Percentiles rank a stretch among this genome's conserved stretches.
These are phyloP conservation scores for Podiceps cristatus DNA, from an alignment of 2,113 vertebrate genomes.

Conservation along the genomic window DNA sequence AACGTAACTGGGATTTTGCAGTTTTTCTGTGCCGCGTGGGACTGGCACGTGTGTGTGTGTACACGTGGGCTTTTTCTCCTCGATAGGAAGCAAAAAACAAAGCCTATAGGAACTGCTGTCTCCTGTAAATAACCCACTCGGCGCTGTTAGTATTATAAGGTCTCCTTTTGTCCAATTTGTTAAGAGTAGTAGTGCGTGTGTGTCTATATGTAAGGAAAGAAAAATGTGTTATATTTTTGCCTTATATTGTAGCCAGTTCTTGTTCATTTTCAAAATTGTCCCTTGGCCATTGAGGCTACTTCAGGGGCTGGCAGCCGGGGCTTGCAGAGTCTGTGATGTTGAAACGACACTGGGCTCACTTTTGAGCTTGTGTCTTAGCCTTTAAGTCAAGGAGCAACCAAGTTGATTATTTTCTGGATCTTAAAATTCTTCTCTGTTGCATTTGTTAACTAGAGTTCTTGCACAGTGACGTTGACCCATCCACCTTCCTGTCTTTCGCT, in stretches of 20 bases:
- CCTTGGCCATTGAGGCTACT: not conserved
- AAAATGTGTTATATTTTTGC: rapidly evolving
- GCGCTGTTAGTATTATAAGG: not conserved
- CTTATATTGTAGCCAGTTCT: not conserved
- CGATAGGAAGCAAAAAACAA: rapidly evolving
- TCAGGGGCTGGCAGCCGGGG: not conserved
- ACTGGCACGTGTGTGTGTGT: rapidly evolving
- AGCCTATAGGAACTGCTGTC: not conserved
- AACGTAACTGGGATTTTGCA: not conserved
- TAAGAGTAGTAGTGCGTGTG: not conserved
- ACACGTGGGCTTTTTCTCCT: not conserved
- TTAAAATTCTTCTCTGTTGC: not conserved
- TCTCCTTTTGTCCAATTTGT: not conserved
- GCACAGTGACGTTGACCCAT: not conserved
- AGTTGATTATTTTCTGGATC: not conserved
- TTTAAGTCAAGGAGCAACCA: not conserved
- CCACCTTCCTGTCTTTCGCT: not conserved
- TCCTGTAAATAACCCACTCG: not conserved
- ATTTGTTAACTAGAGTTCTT: not conserved
- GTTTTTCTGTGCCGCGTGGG: not conserved
- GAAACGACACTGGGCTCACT: not conserved
- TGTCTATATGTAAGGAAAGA: not conserved
- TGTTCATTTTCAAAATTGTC: not conserved
- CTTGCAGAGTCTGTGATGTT: rapidly evolving
- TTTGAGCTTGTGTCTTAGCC: not conserved